Evolutionary conservation across 2,797 vertebrate genomes (phyloP).

Genomic region (Anolis apletophallus): DNA sequence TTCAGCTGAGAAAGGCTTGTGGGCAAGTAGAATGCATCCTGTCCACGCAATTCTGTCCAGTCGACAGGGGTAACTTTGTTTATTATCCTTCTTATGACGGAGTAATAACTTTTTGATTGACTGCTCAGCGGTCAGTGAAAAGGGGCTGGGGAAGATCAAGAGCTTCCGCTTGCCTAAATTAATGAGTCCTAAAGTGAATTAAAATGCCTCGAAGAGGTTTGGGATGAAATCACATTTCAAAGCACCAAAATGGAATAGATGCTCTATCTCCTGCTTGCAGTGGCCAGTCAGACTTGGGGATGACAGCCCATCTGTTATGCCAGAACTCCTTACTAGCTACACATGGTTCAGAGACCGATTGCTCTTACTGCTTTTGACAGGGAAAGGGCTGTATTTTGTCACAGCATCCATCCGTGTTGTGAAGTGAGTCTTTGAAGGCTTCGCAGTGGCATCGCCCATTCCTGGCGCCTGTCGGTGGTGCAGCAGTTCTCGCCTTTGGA

Average conservation of each 20-base stretch:
- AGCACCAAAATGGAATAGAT: conserved; percentile 59
- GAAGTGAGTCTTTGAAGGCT: conserved; percentile 2
- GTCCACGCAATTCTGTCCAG: conserved; percentile 47
- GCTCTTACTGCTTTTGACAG: conserved; percentile 51
- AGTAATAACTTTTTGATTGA: conserved; percentile 44
- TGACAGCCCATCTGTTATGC: conserved; percentile 71
- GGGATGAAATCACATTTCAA: conserved; percentile 65
- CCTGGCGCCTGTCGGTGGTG: too few relatives aligned
- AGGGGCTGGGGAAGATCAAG: conserved; percentile 14
- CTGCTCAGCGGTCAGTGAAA: conserved; percentile 45
- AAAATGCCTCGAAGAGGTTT: conserved; percentile 59
- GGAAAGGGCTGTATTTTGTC: conserved; percentile 49
- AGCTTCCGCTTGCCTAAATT: conserved; percentile 62
- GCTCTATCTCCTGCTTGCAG: conserved; percentile 49
- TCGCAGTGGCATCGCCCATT: background rate
- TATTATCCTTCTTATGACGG: conserved; percentile 50
- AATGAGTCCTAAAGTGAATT: conserved; percentile 56
- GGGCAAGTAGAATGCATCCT: conserved; percentile 49
- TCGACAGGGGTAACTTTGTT: conserved; percentile 42
- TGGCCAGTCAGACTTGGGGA: conserved; percentile 55
- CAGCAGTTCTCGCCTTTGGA: background rate
- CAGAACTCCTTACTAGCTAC: conserved; percentile 61
- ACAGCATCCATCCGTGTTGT: conserved; percentile 11
- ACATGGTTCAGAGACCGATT: conserved; percentile 37
- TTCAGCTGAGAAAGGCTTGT: conserved; percentile 45